These are phyloP conservation scores for Ectropis grisescens DNA, from an alignment of 1,140 invertebrate species.

Conservation along the genomic window DNA sequence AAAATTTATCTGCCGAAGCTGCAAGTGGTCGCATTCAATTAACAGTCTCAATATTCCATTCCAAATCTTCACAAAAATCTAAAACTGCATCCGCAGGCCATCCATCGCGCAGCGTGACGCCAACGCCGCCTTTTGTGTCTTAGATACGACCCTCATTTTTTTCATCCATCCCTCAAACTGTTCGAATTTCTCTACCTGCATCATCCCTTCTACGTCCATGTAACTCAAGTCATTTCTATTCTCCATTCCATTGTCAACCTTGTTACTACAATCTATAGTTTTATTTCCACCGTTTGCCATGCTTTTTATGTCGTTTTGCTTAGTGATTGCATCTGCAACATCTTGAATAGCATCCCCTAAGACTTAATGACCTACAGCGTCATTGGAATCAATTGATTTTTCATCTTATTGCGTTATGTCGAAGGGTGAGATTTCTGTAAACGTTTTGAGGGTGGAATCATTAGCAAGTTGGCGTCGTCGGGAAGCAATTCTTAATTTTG, in stretches of 20 bases:
- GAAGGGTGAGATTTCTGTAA: constrained; percentile 22
- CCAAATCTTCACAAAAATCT: constrained; percentile 50
- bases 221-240: constrained; percentile 5
- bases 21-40: constrained; percentile 58
- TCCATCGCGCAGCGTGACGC: constrained; percentile 59
- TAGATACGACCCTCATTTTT: constrained; percentile 63
- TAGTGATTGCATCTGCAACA: constrained; percentile 30
- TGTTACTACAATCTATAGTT: constrained; percentile 10
- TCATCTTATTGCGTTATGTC: constrained; percentile 10
- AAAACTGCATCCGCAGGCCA: constrained; percentile 58
- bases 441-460: constrained; percentile 5
- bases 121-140: constrained; percentile 59
- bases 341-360: constrained; percentile 60
- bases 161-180: constrained; percentile 59
- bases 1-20: constrained; percentile 7
- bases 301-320: constrained; percentile 21
- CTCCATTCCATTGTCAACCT: constrained; percentile 16
- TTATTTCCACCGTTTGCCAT: constrained; percentile 6
- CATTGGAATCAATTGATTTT: constrained; percentile 25
- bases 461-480: constrained; percentile 14
- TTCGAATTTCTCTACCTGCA: constrained; percentile 67
- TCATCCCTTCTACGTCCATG: constrained; percentile 13
- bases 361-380: constrained; percentile 46
- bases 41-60: constrained; percentile 45
- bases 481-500: constrained; percentile 40